A percentile compares a stretch with the other conserved stretches of the same genome.
These are phyloP conservation scores for Kryptopterus vitreolus DNA, from an alignment of 2,797 vertebrate genomes.

Conservation along the genomic window DNA sequence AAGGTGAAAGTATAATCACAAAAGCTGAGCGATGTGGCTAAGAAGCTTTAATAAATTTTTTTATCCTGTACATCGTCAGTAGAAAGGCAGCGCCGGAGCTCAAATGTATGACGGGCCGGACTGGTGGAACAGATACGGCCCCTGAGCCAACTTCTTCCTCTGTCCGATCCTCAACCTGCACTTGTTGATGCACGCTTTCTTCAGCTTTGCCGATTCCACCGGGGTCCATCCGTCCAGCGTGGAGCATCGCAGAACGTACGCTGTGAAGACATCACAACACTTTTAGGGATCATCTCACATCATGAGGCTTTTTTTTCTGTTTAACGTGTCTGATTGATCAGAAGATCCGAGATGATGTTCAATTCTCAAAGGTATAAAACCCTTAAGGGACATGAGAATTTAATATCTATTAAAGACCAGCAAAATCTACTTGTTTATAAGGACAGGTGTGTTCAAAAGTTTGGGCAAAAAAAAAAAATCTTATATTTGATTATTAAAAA, in stretches of 20 bases:
- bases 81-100: neutral
- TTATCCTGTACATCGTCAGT: neutral
- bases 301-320: neutral
- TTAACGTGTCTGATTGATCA: neutral
- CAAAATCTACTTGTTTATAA: no score
- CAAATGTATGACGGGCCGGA: slow-evolving; percentile 51
- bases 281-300: neutral
- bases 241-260: slow-evolving; percentile 60
- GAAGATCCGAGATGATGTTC: neutral
- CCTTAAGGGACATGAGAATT: no score
- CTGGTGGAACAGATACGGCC: slow-evolving; percentile 51
- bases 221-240: slow-evolving; percentile 60
- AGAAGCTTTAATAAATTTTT: neutral
- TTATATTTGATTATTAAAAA: no score
- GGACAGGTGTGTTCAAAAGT: no score
- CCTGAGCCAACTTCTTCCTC: slow-evolving; percentile 56
- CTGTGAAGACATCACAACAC: slow-evolving; percentile 21
- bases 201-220: slow-evolving; percentile 59
- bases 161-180: slow-evolving; percentile 59
- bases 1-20: neutral
- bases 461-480: no score
- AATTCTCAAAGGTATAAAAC: no score
- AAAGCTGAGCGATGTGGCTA: no score
- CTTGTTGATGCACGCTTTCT: slow-evolving; percentile 63
- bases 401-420: no score